Conservation (phyloP, 2,888 invertebrate genomes). For the Drosophila yooni region DNA sequence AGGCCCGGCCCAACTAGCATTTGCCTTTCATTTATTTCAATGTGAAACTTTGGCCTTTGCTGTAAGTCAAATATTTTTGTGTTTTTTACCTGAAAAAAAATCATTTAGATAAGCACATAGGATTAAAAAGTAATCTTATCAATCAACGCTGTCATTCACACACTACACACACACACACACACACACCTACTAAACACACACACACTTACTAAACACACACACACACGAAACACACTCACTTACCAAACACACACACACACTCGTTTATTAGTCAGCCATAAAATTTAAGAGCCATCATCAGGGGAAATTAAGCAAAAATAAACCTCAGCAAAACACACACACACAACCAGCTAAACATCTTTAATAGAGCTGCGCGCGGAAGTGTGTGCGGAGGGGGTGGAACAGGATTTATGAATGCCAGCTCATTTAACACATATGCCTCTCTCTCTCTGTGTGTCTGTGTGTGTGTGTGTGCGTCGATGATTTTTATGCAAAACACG, state of each 20-base stretch:
- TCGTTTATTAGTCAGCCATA: constrained; percentile 48
- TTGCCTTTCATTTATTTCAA: not conserved
- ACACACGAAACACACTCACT: not conserved
- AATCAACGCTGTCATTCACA: constrained; percentile 43
- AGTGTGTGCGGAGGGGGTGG: not conserved
- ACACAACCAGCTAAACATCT: constrained; percentile 30
- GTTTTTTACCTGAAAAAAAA: not conserved
- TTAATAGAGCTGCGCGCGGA: constrained; percentile 9
- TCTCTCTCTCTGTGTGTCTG: constrained; percentile 34
- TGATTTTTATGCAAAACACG: constrained; percentile 60
- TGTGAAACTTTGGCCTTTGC: not conserved
- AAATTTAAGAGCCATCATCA: constrained; percentile 68
- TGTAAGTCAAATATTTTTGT: not conserved
- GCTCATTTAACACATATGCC: constrained; percentile 25
- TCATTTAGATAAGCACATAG: not conserved
- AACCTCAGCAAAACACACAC: constrained; percentile 8
- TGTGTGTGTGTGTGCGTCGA: constrained; percentile 8
- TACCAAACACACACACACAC: not conserved
- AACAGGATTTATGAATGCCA: not conserved
- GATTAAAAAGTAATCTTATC: constrained; percentile 30
- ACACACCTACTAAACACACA: not conserved
- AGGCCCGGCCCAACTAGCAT: not conserved
- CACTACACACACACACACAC: constrained; percentile 20
- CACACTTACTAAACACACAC: not conserved
- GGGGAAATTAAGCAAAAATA: constrained; percentile 47